Conservation (phyloP, 2,888 invertebrate genomes). For the Suillia variegata region DNA sequence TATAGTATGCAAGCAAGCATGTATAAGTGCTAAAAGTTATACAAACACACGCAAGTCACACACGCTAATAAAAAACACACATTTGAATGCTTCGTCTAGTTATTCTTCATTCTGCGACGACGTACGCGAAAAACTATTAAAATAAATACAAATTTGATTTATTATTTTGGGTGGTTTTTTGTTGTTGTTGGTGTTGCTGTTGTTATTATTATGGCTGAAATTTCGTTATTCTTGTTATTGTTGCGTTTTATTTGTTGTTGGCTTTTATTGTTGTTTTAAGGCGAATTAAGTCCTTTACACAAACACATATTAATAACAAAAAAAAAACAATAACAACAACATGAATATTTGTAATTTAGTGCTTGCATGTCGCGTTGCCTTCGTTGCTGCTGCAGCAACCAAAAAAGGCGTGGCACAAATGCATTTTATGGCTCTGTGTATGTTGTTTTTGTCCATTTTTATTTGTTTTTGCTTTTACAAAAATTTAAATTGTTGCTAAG, state of each 20-base stretch:
- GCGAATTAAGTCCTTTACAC: no score
- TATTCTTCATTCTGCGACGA: no score
- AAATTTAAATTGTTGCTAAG: background rate
- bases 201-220: background rate
- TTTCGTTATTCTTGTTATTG: slow-evolving; percentile 25
- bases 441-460: background rate
- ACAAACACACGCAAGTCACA: no score
- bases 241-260: slow-evolving; percentile 47
- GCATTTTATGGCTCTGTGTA: background rate
- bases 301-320: no score
- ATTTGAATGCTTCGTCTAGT: no score
- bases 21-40: no score
- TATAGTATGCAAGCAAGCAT: background rate
- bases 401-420: background rate
- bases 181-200: no score
- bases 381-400: background rate
- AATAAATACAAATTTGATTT: background rate
- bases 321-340: slow-evolving; percentile 26
- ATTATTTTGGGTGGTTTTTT: background rate
- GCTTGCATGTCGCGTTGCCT: background rate
- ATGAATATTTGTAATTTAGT: background rate
- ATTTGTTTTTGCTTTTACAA: background rate
- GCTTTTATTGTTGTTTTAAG: no score
- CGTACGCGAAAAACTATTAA: background rate
- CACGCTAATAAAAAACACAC: no score